Base-by-base conservation (phyloP, 2,888 invertebrate genomes). In the Abrostola triplasia region DNA sequence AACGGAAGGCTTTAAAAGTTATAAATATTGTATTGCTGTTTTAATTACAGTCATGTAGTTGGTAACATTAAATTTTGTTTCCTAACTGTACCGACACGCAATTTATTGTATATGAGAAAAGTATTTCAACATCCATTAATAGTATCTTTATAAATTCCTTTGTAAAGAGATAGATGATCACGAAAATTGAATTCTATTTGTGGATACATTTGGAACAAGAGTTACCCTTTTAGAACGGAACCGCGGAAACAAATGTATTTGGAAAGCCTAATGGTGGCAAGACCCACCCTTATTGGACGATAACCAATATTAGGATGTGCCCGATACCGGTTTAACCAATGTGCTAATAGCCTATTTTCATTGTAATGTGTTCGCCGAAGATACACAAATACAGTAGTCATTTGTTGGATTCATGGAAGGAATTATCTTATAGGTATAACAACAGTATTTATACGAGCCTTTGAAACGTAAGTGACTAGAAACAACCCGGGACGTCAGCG, bases 241-340 rank as follows among this genome's bases (percentile, higher is more conserved):
- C 58, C 63, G 57, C 64, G 50, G 52, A 79, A 77, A 79, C 73
- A 73, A 76, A 79, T 67, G 69, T 66, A 56, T 76, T 71, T 76
- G 66, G 63, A 69, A 61, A 60, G 60, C 44, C 44, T 77, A 77
- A 71, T 71, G 73, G 59, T 48, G 36, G 36, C 37, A 58, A 38
- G 50, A 51, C 72, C 77, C 76, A 73, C 79, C 85, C 78, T 81
- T 82, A 82, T 83, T 80, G 75, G 73, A 64, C 77, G 78, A 80
- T 79, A 84, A 81, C 65, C 84, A 80, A 84, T 87, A 85, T 77
- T 67, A 77, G 77, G 60, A 79, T 68, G 70, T 62, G 67, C 72
- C 66, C 68, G 67, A 73, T 74, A 77, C 76, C 69, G 72, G 70
- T 67, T 69, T 69, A 64, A 58, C 74, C 64, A 76, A 74, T 76